Percentiles rank a stretch among this genome's conserved stretches.
Evolutionary conservation across 2,113 vertebrate species (phyloP).

Genomic region (Pituophis catenifer): DNA sequence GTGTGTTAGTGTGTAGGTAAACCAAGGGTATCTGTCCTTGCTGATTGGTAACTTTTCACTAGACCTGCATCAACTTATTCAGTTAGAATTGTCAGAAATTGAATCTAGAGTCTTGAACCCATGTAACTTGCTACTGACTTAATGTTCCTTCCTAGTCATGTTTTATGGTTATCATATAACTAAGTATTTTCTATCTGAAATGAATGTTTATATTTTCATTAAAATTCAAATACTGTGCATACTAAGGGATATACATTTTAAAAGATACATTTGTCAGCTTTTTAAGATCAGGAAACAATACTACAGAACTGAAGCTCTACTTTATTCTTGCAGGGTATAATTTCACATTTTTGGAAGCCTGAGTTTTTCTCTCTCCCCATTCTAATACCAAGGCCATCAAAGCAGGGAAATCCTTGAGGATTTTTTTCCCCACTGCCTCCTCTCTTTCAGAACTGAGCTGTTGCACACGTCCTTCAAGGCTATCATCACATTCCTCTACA

Average conservation of each 20-base stretch:
- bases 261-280: background rate
- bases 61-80: background rate
- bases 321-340: background rate
- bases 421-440: background rate
- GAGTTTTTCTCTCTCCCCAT: background rate
- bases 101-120: background rate
- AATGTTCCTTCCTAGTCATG: background rate
- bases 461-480: background rate
- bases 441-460: background rate
- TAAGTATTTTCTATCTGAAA: background rate
- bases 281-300: background rate
- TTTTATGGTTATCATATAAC: background rate
- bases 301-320: background rate
- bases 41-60: background rate
- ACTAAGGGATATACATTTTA: background rate
- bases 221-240: background rate
- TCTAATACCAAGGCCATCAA: background rate
- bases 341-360: background rate
- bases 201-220: background rate
- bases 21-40: background rate
- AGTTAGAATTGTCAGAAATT: background rate
- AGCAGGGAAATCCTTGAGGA: background rate
- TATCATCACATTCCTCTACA: background rate
- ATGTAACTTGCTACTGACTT: background rate
- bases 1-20: background rate